Evolutionary conservation across 2,113 vertebrate species (phyloP).

Genomic region (Cygnus buccinator): DNA sequence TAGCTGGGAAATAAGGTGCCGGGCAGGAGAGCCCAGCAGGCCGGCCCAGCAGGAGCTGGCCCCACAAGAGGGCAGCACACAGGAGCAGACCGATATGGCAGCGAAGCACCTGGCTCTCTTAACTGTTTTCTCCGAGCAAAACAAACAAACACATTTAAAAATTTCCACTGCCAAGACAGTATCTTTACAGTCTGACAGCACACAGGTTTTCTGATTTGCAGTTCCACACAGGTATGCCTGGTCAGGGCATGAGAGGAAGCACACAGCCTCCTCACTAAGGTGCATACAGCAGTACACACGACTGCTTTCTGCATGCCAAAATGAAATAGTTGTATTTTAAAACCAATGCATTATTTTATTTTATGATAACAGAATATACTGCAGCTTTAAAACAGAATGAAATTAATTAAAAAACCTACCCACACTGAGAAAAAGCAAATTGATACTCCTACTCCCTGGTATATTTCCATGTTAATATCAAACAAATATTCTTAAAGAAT

Average conservation of each 20-base stretch:
- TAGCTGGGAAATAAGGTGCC: not conserved
- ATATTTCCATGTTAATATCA: not conserved
- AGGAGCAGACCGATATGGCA: not conserved
- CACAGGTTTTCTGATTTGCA: not conserved
- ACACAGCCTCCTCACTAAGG: not conserved
- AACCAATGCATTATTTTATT: not conserved
- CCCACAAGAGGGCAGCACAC: slow-evolving; percentile 46
- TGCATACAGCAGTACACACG: not conserved
- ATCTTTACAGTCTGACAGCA: not conserved
- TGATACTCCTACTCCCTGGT: not conserved
- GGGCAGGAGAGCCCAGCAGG: not conserved
- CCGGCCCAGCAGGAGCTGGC: not conserved
- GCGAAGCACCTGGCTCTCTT: not conserved
- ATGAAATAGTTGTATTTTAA: not conserved
- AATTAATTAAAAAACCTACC: not conserved
- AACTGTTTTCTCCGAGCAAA: not conserved
- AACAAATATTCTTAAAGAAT: not conserved
- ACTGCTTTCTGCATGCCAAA: not conserved
- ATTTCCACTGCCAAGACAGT: fast-evolving
- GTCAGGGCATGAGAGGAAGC: not conserved
- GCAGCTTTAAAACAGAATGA: not conserved
- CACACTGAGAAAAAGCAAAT: not conserved
- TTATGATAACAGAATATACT: not conserved
- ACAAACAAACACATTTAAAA: not conserved
- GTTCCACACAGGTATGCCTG: not conserved